Evolutionary conservation across 2,113 vertebrate genomes (phyloP).

Genomic region (Chaenocephalus aceratus): DNA sequence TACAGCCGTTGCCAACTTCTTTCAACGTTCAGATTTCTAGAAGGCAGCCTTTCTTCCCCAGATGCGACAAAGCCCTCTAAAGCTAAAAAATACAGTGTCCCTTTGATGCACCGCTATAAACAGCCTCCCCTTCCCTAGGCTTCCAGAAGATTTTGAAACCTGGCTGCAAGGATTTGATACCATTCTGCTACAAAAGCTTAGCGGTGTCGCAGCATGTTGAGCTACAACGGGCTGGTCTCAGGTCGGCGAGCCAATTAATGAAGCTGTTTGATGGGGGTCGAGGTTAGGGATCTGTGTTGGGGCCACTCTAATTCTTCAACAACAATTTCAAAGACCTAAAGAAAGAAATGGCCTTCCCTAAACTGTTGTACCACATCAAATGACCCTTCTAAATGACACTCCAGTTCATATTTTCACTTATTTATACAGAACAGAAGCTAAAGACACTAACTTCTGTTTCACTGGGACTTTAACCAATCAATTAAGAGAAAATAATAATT

Average conservation of each 20-base stretch:
- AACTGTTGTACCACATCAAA: too few relatives aligned
- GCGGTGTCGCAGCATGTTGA: slow-evolving; percentile 11
- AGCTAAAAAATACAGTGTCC: not conserved
- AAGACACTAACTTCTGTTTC: too few relatives aligned
- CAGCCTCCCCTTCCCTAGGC: not conserved
- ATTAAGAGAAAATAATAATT: not conserved
- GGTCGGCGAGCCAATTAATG: slow-evolving; percentile 18
- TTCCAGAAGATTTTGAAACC: slow-evolving; percentile 12
- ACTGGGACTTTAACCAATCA: not conserved
- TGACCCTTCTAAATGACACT: too few relatives aligned
- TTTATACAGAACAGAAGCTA: too few relatives aligned
- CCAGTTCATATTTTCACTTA: too few relatives aligned
- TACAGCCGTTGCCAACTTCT: not conserved
- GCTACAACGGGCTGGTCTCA: slow-evolving; percentile 3
- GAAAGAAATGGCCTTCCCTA: too few relatives aligned
- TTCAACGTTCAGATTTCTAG: not conserved
- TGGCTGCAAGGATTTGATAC: slow-evolving; percentile 26
- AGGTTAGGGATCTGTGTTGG: slow-evolving; percentile 18
- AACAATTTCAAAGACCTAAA: not conserved
- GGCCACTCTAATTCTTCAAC: slow-evolving; percentile 6
- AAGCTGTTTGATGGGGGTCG: slow-evolving; percentile 5
- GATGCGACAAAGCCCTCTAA: slow-evolving; percentile 7
- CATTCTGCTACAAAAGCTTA: slow-evolving; percentile 25
- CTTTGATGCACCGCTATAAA: not conserved
- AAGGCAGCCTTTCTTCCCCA: not conserved